Conservation (phyloP, 1,140 invertebrate genomes). For the Chionoecetes opilio region DNA sequence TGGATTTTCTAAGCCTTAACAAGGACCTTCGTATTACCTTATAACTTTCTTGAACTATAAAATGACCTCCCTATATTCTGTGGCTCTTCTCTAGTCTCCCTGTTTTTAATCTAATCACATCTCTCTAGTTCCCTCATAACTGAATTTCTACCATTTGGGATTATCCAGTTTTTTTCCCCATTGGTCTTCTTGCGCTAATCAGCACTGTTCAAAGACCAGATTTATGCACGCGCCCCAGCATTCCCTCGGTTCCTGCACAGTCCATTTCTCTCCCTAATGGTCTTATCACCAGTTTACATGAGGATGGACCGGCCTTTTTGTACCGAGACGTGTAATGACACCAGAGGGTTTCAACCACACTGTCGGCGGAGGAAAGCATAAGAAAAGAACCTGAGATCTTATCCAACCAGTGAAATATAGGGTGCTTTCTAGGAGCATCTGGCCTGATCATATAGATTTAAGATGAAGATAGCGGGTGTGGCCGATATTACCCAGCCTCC, state of each 20-base stretch:
- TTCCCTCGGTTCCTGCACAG: not conserved
- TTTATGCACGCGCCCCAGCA: too few species aligned
- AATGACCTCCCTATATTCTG: too few species aligned
- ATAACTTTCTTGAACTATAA: too few species aligned
- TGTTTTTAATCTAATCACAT: too few species aligned
- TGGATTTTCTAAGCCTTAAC: too few species aligned
- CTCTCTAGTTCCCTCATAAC: too few species aligned
- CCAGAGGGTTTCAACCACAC: not conserved
- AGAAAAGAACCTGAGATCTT: not conserved
- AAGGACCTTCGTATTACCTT: too few species aligned
- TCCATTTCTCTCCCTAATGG: not conserved
- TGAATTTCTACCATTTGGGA: too few species aligned
- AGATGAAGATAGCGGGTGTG: slow-evolving; percentile 27
- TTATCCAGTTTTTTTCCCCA: too few species aligned
- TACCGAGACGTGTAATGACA: not conserved
- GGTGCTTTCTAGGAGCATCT: slow-evolving; percentile 27
- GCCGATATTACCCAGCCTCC: slow-evolving; percentile 14
- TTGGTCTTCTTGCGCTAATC: too few species aligned
- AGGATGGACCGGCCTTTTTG: not conserved
- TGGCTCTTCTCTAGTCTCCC: too few species aligned
- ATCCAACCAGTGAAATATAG: not conserved
- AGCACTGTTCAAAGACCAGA: too few species aligned
- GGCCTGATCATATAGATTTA: slow-evolving; percentile 20
- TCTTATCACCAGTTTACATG: not conserved
- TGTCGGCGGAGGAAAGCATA: not conserved